Percentiles rank a stretch among this genome's conserved stretches.
These are phyloP conservation scores for Oplegnathus fasciatus DNA, from an alignment of 2,113 vertebrate genomes.

Conservation along the genomic window DNA sequence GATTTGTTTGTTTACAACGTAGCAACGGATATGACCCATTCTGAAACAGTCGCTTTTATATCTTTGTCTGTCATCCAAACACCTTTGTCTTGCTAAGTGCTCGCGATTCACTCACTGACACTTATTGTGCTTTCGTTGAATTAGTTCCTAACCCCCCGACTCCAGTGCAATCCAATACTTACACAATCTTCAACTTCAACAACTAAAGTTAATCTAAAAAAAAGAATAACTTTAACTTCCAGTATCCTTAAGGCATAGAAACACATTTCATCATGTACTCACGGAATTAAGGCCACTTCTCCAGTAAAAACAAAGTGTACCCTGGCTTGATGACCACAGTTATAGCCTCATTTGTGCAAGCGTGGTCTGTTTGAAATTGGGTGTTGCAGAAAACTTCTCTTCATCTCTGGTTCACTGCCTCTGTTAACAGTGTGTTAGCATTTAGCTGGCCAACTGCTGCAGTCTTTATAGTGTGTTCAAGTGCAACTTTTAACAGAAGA, in stretches of 20 bases:
- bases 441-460: neutral
- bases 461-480: neutral
- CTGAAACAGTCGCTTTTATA: neutral
- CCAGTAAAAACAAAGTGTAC: neutral
- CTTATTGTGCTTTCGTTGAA: neutral
- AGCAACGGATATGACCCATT: neutral
- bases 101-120: neutral
- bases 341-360: neutral
- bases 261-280: too few relatives aligned
- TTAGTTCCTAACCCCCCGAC: neutral
- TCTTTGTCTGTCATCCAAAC: neutral
- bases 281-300: too few relatives aligned
- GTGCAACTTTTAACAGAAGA: neutral
- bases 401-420: neutral
- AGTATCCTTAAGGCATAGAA: neutral
- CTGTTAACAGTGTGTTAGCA: neutral
- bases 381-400: neutral
- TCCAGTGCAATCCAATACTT: neutral
- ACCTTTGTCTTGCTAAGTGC: neutral
- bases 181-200: neutral
- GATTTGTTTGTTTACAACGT: constrained; percentile 3
- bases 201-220: neutral
- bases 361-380: neutral
- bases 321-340: neutral
- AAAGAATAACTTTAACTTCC: neutral